Evolutionary conservation across 2,888 invertebrate genomes (phyloP), one percentile per base, ranked within the genome.

Genomic region (Campoplex capitator): DNA sequence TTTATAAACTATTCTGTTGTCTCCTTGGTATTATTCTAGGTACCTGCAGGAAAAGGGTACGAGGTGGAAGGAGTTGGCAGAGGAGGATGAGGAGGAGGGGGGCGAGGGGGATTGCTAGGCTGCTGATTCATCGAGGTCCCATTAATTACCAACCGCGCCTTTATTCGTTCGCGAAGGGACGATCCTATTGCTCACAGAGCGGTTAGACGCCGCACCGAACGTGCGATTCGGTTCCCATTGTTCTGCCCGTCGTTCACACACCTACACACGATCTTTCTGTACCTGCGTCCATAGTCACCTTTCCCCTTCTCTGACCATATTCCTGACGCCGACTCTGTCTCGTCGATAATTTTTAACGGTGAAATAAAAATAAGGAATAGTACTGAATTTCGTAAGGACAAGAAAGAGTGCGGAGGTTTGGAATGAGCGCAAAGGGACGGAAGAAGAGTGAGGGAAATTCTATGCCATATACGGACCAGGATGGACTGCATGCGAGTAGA

Each of bases 1-100:
- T 94, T 94, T 94, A 94, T 94, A 93, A 94, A 94, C 94, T 94
- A 94, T 94, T 94, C 94, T 94, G 94, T 94, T 94, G 94, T 94
- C 94, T 94, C 92, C 94, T 94, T 94, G 93, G 93, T 92, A 94
- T 94, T 94, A 94, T 94, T 94, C 94, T 80, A 73, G 78, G 80
- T 78, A 67, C 65, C 84, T 70, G 73, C 79, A 76, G 83, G 70
- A 74, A 68, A 74, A 54, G 68, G 73, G 73, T 45, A 54, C 45
- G 45, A 58, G 32, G 62, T 32, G 62, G 62, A 32, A 62, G 58
- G 58, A 58, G 58, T 7, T 8, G 7, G 56, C n/a, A 65, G 67
- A 51, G 35, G 28, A 58, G 18, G 73, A n/a, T n/a, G n/a, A 48
- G 23, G 65, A 38, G 38, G 71, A 70, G 65, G 86, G 71, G 74